Conservation (phyloP, 2,888 invertebrate species). For the Cheilosia variabilis region DNA sequence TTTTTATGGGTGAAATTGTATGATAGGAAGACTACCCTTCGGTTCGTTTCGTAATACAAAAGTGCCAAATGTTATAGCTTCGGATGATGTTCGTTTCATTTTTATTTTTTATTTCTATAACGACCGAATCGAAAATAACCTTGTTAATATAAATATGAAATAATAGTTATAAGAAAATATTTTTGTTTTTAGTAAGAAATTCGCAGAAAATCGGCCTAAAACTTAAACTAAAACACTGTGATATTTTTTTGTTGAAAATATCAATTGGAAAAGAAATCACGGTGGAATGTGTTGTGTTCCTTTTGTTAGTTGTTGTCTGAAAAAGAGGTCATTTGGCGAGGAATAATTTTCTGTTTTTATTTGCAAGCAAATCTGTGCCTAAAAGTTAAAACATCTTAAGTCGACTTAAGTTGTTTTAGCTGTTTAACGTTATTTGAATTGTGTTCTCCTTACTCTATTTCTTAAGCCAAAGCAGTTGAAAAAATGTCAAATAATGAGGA, state of each 20-base stretch:
- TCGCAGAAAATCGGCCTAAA: constrained; percentile 28
- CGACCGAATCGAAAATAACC: constrained; percentile 37
- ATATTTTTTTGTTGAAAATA: constrained; percentile 43
- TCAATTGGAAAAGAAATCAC: constrained; percentile 14
- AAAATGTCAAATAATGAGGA: no score
- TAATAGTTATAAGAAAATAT: constrained; percentile 30
- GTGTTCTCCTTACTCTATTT: no score
- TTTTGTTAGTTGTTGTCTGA: no score
- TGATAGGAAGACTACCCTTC: constrained; percentile 44
- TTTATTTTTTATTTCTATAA: constrained; percentile 1
- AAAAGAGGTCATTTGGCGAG: background rate
- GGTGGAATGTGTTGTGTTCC: background rate
- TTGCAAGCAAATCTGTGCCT: no score
- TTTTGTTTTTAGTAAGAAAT: background rate
- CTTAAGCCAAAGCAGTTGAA: no score
- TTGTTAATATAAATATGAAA: constrained; percentile 28
- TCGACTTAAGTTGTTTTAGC: no score
- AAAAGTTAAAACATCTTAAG: no score
- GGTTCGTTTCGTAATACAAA: constrained; percentile 43
- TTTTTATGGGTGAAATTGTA: constrained; percentile 6
- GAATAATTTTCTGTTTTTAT: background rate
- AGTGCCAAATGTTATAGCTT: constrained; percentile 53
- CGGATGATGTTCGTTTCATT: constrained; percentile 4
- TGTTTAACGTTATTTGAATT: no score
- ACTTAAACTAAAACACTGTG: constrained; percentile 35